Evolutionary conservation across 2,113 vertebrate species (phyloP), one percentile per base, ranked within the genome.

Genomic region (Gobio gobio): DNA sequence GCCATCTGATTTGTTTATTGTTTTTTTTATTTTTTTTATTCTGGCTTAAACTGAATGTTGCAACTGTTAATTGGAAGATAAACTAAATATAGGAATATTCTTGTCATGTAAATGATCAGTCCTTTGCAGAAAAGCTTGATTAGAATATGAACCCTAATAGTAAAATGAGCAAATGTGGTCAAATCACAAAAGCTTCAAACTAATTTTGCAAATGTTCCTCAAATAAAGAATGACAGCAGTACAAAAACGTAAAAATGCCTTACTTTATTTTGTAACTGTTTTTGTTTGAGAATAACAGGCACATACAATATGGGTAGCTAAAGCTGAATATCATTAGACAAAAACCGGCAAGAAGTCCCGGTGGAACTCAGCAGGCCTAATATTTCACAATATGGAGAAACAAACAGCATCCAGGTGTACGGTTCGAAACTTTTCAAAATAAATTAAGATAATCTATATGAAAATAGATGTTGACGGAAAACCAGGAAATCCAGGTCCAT

Each of bases 241-340:
- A 22, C 75, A 76, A 36, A 74, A 40, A 54, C 78, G 10, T 88
- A 86, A 87, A 90, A 90, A 90, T 88, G 83, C 68, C 68, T 83
- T 88, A 72, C 72, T 82, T 90, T 89, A 88, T 89, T 88, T 87
- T 70, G 56, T 83, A 54, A 36, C 36, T 33, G 64, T 66, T 59
- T 36, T 40, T 54, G 36, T 85, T 76, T 78, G 59, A 77, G 78
- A 76, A 83, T 66, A 81, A 87, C 87, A 89, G 86, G 64, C 40
- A 79, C 77, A 80, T 51, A 80, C 77, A 86, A 64, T 72, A 80
- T 45, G 20, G 63, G 70, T 18, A 76, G 85, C 58, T 86, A 45
- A 86, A 75, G 79, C 78, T 73, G 36, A 68, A 82, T 22, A 86
- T 72, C 63, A 59, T 83, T 16, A 72, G 26, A 87, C 82, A 84